A percentile compares a stretch with the other conserved stretches of the same genome.
phyloP scores from a whole-genome alignment of 2,113 vertebrate genomes.

The Zosterops japonicus region DNA sequence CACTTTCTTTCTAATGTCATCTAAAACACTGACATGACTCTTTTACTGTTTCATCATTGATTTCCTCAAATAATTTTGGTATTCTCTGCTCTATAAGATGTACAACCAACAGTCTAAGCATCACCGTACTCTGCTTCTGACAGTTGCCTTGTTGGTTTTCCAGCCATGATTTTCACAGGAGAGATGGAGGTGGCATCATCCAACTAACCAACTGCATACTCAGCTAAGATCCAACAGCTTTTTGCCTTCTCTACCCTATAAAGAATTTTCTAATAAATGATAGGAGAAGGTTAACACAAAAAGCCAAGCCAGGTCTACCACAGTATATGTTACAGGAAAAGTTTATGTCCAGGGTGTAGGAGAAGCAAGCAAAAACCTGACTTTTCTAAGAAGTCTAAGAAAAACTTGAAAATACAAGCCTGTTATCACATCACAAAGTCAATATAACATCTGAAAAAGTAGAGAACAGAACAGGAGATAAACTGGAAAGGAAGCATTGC shows the following conservation, averaged over 20 bases:
- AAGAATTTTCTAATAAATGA: neutral
- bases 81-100: neutral
- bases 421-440: neutral
- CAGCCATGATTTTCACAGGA: neutral
- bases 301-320: neutral
- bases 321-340: accelerated
- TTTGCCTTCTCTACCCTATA: neutral
- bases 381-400: neutral
- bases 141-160: neutral
- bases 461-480: neutral
- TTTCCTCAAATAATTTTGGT: neutral
- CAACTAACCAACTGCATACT: neutral
- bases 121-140: neutral
- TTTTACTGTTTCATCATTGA: neutral
- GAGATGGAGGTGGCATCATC: neutral
- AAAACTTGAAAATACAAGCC: neutral
- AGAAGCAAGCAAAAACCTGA: neutral
- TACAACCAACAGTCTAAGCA: neutral
- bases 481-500: neutral
- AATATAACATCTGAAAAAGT: neutral
- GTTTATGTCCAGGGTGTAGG: neutral
- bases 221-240: neutral
- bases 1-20: neutral
- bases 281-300: neutral
- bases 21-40: neutral